Conservation (phyloP, 2,888 invertebrate species). For the Drosophila borealis region DNA sequence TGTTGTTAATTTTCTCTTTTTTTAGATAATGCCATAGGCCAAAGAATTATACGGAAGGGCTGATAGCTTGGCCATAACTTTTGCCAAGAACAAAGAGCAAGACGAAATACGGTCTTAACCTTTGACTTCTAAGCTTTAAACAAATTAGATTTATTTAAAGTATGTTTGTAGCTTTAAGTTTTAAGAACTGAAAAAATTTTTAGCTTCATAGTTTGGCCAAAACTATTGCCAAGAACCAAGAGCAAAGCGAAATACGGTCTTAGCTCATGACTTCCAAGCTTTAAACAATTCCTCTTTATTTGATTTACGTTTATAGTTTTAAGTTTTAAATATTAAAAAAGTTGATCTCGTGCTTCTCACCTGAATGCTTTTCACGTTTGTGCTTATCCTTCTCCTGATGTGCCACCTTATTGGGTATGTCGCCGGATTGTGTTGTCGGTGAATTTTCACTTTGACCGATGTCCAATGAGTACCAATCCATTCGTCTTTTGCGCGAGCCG, state of each 20-base stretch:
- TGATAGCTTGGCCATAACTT: neutral
- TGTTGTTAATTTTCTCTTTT: slow-evolving; percentile 36
- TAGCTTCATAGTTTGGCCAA: neutral
- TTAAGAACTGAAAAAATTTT: no score
- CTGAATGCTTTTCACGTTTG: slow-evolving; percentile 82
- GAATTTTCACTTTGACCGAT: slow-evolving; percentile 83
- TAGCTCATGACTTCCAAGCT: neutral
- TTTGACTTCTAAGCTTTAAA: neutral
- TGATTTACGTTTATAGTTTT: no score
- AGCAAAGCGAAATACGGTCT: no score
- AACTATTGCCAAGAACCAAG: neutral
- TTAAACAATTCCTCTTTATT: neutral
- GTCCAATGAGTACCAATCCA: slow-evolving; percentile 85
- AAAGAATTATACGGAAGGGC: neutral
- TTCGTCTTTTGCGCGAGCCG: slow-evolving; percentile 85
- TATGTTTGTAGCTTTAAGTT: no score
- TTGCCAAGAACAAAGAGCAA: neutral
- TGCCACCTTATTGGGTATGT: slow-evolving; percentile 69
- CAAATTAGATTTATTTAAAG: neutral
- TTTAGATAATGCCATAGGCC: neutral
- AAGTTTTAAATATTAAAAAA: no score
- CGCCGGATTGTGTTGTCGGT: slow-evolving; percentile 73
- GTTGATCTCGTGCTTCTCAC: slow-evolving; percentile 55
- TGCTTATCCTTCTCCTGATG: slow-evolving; percentile 82
- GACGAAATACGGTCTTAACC: no score